phyloP scores from a whole-genome alignment of 2,888 invertebrate genomes.

The Endomychus coccineus region DNA sequence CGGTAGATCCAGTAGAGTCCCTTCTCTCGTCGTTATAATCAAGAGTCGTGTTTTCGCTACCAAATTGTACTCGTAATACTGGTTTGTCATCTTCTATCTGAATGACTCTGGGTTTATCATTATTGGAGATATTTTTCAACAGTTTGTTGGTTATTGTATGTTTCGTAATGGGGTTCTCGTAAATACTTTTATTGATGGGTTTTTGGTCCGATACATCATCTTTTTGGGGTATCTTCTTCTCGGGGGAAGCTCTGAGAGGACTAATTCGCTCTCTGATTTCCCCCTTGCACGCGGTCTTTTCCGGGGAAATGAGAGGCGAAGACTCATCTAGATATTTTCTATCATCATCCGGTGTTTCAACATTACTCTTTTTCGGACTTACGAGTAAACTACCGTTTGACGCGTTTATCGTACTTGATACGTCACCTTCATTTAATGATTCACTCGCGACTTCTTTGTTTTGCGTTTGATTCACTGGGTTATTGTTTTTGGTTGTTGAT shows the following conservation, averaged over 20 bases:
- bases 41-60: constrained; percentile 41
- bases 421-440: neutral
- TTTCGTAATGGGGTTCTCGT: constrained; percentile 14
- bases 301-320: too few relatives aligned
- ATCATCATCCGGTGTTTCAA: too few relatives aligned
- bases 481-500: too few relatives aligned
- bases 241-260: too few relatives aligned
- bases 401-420: too few relatives aligned
- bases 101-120: too few relatives aligned
- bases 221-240: too few relatives aligned
- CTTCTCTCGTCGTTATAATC: constrained; percentile 21
- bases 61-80: constrained; percentile 54
- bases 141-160: constrained; percentile 4
- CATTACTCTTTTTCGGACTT: too few relatives aligned
- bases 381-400: constrained; percentile 3
- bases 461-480: constrained; percentile 28
- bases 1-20: constrained; percentile 24
- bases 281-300: too few relatives aligned
- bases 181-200: constrained; percentile 11
- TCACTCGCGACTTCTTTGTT: neutral
- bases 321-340: too few relatives aligned
- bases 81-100: constrained; percentile 36
- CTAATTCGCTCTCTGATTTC: too few relatives aligned
- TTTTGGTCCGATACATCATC: too few relatives aligned
- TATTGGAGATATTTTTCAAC: constrained; percentile 22